A percentile compares a stretch with the other conserved stretches of the same genome.
Evolutionary conservation across 1,140 invertebrate genomes (phyloP).

Genomic region (Penaeus indicus): DNA sequence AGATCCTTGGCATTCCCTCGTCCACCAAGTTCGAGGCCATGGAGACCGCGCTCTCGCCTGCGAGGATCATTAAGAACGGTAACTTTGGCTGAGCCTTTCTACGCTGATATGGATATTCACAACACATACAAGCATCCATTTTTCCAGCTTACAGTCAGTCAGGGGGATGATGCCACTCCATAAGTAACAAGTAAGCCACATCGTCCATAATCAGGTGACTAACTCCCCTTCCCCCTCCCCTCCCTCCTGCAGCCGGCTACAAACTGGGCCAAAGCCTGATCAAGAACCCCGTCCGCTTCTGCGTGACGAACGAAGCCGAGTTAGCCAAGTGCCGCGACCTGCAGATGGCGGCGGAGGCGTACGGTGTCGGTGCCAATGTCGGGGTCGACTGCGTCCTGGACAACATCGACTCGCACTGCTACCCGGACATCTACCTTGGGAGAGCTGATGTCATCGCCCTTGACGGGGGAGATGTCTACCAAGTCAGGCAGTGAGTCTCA

Average conservation of each 20-base stretch:
- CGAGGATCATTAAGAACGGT: slow-evolving; percentile 29
- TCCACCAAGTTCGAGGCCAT: too few species aligned
- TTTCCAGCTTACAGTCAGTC: not conserved
- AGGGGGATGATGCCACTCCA: not conserved
- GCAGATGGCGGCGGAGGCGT: slow-evolving; percentile 73
- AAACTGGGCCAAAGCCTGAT: slow-evolving; percentile 55
- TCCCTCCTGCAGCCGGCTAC: slow-evolving; percentile 29
- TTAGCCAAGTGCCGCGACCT: slow-evolving; percentile 79
- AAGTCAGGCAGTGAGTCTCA: slow-evolving; percentile 77
- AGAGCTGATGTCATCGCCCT: slow-evolving; percentile 79
- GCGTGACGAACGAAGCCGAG: slow-evolving; percentile 76
- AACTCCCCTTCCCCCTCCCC: not conserved
- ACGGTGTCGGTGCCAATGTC: slow-evolving; percentile 80
- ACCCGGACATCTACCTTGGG: slow-evolving; percentile 76
- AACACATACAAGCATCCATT: not conserved
- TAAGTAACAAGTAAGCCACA: not conserved
- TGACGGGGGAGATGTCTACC: slow-evolving; percentile 80
- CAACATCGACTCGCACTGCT: slow-evolving; percentile 75
- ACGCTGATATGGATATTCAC: too few species aligned
- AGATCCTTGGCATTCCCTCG: too few species aligned
- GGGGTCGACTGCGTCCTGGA: slow-evolving; percentile 70
- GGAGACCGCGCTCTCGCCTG: not conserved
- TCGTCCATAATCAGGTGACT: not conserved
- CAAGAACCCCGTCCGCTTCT: slow-evolving; percentile 75
- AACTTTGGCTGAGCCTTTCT: not conserved